Evolutionary conservation across 1,140 invertebrate species (phyloP).

Genomic region (Trichogramma pretiosum): DNA sequence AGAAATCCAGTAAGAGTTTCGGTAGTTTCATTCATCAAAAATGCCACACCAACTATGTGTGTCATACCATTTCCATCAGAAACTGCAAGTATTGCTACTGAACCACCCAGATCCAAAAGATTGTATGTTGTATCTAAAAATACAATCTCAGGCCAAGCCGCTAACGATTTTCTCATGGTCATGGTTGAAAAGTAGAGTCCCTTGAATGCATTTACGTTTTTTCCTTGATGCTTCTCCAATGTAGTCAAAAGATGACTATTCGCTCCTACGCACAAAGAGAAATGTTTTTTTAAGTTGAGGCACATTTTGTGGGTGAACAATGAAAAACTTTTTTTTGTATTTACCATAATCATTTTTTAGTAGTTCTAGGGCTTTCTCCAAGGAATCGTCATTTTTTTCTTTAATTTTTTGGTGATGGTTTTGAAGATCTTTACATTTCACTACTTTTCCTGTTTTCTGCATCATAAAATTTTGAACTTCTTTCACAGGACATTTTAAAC

Average conservation of each 20-base stretch:
- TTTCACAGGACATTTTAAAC: neutral
- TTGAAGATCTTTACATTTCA: neutral
- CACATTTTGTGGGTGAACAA: neutral
- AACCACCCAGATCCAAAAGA: conserved; percentile 1
- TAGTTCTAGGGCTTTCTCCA: neutral
- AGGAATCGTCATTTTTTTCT: neutral
- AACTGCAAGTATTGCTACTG: conserved; percentile 10
- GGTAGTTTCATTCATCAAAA: conserved; percentile 4
- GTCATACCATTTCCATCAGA: conserved; percentile 10
- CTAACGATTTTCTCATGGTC: conserved; percentile 7
- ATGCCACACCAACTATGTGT: conserved; percentile 2
- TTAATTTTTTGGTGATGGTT: neutral
- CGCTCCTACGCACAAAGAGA: conserved; percentile 63
- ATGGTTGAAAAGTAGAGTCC: conserved; percentile 31
- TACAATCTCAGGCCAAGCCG: conserved; percentile 16
- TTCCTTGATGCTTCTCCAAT: conserved; percentile 44
- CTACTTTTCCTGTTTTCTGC: no score
- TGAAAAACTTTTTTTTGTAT: neutral
- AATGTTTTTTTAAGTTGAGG: neutral
- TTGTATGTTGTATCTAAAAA: conserved; percentile 21
- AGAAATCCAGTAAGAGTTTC: conserved; percentile 4
- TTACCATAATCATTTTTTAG: neutral
- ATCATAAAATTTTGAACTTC: neutral
- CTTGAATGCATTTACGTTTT: conserved; percentile 64
- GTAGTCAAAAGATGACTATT: conserved; percentile 25